Percentiles rank a stretch among this genome's conserved stretches.
These are phyloP conservation scores for Gandaritis pyraliata DNA, from an alignment of 2,888 invertebrate genomes.

Conservation along the genomic window DNA sequence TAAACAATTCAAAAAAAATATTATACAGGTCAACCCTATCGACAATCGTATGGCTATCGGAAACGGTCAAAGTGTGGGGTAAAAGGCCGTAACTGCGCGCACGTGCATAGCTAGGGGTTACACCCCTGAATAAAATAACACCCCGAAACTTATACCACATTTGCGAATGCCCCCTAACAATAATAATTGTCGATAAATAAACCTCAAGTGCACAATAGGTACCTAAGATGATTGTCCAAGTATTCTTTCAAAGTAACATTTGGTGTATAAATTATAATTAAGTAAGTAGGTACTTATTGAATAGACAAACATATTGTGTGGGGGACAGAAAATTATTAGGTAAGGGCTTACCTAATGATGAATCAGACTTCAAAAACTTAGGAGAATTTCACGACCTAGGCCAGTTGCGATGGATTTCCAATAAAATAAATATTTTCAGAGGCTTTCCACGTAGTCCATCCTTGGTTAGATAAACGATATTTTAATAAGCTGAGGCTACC, in stretches of 20 bases:
- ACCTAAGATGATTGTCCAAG: constrained; percentile 3
- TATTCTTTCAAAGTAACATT: background rate
- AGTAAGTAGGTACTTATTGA: background rate
- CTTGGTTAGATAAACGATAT: no score
- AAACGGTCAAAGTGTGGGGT: constrained; percentile 47
- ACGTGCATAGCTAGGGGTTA: constrained; percentile 60
- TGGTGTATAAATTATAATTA: background rate
- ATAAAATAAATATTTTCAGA: no score
- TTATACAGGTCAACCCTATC: constrained; percentile 72
- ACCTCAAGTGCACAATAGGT: constrained; percentile 56
- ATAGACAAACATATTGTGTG: no score
- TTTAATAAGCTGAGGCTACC: no score
- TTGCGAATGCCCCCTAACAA: constrained; percentile 66
- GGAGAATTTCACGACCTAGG: no score
- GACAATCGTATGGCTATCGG: constrained; percentile 46
- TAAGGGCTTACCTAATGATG: no score
- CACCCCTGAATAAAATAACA: constrained; percentile 55
- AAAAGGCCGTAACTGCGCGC: constrained; percentile 69
- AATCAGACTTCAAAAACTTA: no score
- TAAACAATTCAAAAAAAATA: constrained; percentile 51
- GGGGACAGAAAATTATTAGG: no score
- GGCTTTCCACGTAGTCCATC: no score
- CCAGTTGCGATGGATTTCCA: no score
- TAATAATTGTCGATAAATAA: constrained; percentile 77
- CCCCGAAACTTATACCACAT: constrained; percentile 67